A percentile compares a stretch with the other conserved stretches of the same genome.
phyloP scores from a whole-genome alignment of 37 sponge, comb jelly and placozoan species.

The Beroe forskalii region DNA sequence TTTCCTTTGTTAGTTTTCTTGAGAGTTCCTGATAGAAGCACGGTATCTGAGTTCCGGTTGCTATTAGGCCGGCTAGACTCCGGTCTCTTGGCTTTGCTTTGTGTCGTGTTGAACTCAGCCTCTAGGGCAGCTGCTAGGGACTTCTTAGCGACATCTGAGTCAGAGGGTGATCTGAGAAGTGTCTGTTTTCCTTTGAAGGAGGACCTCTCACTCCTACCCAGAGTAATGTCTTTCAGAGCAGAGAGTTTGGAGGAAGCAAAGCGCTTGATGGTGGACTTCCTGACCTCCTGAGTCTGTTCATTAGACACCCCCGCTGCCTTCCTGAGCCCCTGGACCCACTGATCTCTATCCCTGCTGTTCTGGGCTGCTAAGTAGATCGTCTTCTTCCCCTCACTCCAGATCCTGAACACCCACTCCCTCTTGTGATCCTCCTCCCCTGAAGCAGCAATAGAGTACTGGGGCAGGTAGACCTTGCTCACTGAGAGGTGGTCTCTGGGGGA shows the following conservation, averaged over 20 bases:
- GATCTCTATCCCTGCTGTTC: conserved; percentile 4
- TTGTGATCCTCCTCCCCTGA: conserved; percentile 24
- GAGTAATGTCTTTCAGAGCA: conserved; percentile 1
- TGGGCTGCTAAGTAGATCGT: conserved; percentile 40
- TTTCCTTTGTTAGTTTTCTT: background rate
- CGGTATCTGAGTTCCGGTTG: background rate
- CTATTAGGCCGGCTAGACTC: background rate
- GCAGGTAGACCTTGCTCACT: conserved; percentile 55
- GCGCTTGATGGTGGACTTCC: conserved; percentile 24
- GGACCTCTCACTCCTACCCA: background rate
- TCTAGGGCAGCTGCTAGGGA: background rate
- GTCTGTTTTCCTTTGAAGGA: background rate
- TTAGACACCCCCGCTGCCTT: background rate
- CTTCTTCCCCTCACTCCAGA: conserved; percentile 51
- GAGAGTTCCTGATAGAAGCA: conserved; percentile 40
- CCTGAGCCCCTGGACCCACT: conserved; percentile 58
- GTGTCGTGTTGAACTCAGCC: background rate
- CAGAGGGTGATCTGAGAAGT: background rate
- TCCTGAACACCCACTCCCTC: conserved; percentile 58
- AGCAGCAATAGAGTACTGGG: conserved; percentile 15
- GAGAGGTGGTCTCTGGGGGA: conserved; percentile 55
- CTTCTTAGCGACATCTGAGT: background rate
- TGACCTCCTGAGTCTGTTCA: conserved; percentile 18
- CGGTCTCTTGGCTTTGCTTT: background rate
- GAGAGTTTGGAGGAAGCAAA: background rate